Conservation (phyloP, 1,140 invertebrate species). For the Saccostrea cuccullata region DNA sequence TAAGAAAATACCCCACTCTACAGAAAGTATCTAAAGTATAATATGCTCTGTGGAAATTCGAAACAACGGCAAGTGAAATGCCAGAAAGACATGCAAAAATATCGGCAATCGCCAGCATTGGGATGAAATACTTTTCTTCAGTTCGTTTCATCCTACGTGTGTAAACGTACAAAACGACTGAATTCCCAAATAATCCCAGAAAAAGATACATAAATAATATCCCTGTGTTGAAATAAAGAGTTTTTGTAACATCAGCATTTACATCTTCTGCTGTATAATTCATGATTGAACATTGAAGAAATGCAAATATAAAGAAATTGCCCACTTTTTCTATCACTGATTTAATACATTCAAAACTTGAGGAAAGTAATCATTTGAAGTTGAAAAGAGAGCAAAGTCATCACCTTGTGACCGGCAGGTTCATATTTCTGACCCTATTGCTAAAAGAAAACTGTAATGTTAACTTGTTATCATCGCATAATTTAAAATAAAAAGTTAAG, state of each 20-base stretch:
- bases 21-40: neutral
- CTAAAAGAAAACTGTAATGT: no score
- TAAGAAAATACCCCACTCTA: conserved; percentile 26
- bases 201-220: neutral
- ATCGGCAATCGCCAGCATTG: conserved; percentile 13
- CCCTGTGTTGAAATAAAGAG: neutral
- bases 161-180: neutral
- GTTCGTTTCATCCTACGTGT: neutral
- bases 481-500: no score
- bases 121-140: conserved; percentile 26
- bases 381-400: no score
- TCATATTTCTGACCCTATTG: no score
- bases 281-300: neutral
- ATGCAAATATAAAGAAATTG: no score
- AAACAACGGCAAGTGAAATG: neutral
- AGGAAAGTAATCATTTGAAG: no score
- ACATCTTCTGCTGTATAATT: neutral
- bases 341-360: no score
- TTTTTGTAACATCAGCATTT: neutral
- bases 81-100: neutral
- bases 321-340: no score
- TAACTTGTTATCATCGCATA: no score
- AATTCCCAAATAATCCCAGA: neutral
- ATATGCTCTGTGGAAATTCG: conserved; percentile 1
- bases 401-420: no score